Base-by-base conservation (phyloP, 2,113 vertebrate species). In the Chaetodon auriga region DNA sequence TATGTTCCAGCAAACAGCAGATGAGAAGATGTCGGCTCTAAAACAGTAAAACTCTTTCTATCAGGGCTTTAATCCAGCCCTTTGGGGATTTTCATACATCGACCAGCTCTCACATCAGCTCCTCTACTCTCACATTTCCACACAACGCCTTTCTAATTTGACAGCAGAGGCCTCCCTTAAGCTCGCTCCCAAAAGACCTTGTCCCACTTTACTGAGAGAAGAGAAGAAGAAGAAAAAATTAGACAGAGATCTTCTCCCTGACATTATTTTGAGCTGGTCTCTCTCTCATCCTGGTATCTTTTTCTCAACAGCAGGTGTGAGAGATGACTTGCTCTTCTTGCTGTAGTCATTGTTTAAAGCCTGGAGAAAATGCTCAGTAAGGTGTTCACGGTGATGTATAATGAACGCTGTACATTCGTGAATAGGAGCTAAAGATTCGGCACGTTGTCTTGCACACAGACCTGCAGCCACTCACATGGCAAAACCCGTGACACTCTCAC, bases 151-250 rank as follows among this genome's bases (percentile, higher is more conserved):
- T 65, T 82, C 54, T 74, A 55, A 87, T 85, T 81, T 73, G 63
- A 83, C 55, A 72, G 57, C 19, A 21, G 72, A 75, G 71, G 41
- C 54, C 65, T 79, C 54, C 55, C n/a, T 78, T 66, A 73, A 83
- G 62, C 60, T 74, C 7, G 3, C 36, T 84, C 81, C 85, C 73
- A 36, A 57, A 78, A 82, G 83, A 68, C 66, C 41, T 81, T 48
- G 64, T 68, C 57, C 64, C n/a, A 70, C 69, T 54, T 88, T 64
- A 46, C 23, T 49, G 35, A 25, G 78, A 19, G 18, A 63, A 68
- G 18, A 15, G 4, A 58, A 53, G 35, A 43, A 10, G 2, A 12
- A 35, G 41, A 60, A 65, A 30, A 72, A 53, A 49, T 30, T 16
- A 49, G 48, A 73, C 36, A 35, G 49, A 82, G 61, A 66, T 75